Evolutionary conservation across 2,797 vertebrate species (phyloP), one percentile per base, ranked within the genome.

Genomic region (Myripristis murdjan): DNA sequence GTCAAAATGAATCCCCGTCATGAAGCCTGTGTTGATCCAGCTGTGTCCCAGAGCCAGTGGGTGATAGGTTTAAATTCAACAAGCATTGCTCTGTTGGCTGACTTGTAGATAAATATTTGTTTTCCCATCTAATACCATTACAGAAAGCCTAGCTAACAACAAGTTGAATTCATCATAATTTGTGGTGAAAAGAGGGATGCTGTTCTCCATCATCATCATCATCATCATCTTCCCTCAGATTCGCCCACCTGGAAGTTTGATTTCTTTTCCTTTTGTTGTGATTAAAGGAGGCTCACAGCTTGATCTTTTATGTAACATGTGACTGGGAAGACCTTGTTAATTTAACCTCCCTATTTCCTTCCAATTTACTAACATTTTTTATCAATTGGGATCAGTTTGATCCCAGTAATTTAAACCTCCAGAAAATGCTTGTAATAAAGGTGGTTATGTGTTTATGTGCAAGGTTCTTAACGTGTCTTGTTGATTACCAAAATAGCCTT

Each of bases 241-340:
- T 12, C 16, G 23, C 35, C 0, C n/a, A 53, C 48, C 51, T 35
- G 33, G 23, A 55, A 58, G 65, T 47, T 20, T 60, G 14, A 16
- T 12, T n/a, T 66, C 8, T 16, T 47, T 47, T 48, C 0, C 4
- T 1, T 52, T 54, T 72, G 8, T 52, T 14, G 8, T 48, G 20
- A 44, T 44, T 22, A 35, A 0, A 62, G 6, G 49, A 39, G 24
- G 10, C 28, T 63, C 11, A 33, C 28, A 62, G 48, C 54, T 43
- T 6, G 53, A 71, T 58, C 0, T 16, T 46, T 65, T 35, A 56
- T 55, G 39, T 44, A 46, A 77, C 54, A 47, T 33, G 48, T 83
- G 60, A 23, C 49, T 22, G 9, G 44, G 3, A 14, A 44, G 37
- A 54, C 44, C 52, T 26, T 33, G 33, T 23, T 70, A 61, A 43